Evolutionary conservation across 1,140 invertebrate species (phyloP).

Genomic region (Hycleus cichorii): DNA sequence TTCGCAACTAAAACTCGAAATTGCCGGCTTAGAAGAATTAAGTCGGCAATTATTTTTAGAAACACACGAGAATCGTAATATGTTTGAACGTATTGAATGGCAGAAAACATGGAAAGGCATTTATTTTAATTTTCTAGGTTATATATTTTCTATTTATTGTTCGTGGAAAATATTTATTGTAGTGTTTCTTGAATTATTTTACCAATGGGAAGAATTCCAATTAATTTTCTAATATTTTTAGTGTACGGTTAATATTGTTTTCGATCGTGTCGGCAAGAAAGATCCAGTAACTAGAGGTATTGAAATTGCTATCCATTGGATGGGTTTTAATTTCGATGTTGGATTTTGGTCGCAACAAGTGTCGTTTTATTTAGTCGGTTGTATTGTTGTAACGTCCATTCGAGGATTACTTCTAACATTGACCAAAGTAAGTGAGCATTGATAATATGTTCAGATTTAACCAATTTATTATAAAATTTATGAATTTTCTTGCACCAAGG

Average conservation of each 20-base stretch:
- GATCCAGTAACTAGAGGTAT: constrained; percentile 96
- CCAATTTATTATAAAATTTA: no score
- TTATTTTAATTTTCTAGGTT: constrained; percentile 98
- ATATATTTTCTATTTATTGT: constrained; percentile 98
- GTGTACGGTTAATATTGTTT: constrained; percentile 97
- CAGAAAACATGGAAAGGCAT: constrained; percentile 95
- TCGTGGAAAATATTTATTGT: constrained; percentile 99
- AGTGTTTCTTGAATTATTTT: constrained; percentile 41
- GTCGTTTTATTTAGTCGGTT: constrained; percentile 94
- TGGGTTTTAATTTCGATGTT: constrained; percentile 94
- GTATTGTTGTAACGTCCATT: constrained; percentile 97
- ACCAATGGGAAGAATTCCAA: background rate
- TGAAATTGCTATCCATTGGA: constrained; percentile 95
- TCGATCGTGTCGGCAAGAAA: constrained; percentile 96
- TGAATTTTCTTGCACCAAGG: no score
- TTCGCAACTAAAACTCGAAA: constrained; percentile 77
- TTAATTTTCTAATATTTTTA: constrained; percentile 41
- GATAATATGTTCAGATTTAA: background rate
- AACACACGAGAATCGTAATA: constrained; percentile 87
- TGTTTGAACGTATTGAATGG: constrained; percentile 90
- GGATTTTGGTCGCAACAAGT: constrained; percentile 99
- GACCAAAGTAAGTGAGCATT: constrained; percentile 71
- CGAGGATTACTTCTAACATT: constrained; percentile 91
- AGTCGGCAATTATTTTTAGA: constrained; percentile 93
- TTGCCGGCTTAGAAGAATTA: constrained; percentile 82